phyloP scores from a whole-genome alignment of 2,797 vertebrate genomes.

The Oryzias sinensis region DNA sequence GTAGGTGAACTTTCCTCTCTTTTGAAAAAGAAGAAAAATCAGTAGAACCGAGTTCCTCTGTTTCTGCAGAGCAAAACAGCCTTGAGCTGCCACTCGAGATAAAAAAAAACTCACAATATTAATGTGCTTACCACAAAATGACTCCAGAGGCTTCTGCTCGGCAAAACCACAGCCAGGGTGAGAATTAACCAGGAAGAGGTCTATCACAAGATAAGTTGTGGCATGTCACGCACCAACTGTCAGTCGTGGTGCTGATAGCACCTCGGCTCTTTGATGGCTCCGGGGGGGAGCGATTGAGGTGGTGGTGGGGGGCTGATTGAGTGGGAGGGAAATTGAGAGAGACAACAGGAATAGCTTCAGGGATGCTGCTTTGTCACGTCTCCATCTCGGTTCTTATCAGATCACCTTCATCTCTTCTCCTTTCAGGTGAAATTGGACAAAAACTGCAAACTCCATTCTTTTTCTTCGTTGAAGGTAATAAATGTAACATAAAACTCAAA shows the following conservation, averaged over 20 bases:
- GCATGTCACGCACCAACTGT: constrained; percentile 38
- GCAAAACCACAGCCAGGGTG: constrained; percentile 28
- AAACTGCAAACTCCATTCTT: constrained; percentile 7
- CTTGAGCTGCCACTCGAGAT: background rate
- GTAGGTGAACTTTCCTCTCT: too few relatives aligned
- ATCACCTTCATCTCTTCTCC: constrained; percentile 30
- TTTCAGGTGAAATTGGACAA: constrained; percentile 31
- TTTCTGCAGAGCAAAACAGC: too few relatives aligned
- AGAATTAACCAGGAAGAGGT: constrained; percentile 49
- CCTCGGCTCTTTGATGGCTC: constrained; percentile 53
- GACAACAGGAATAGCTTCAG: constrained; percentile 62
- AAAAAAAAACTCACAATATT: background rate
- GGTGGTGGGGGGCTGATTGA: constrained; percentile 47
- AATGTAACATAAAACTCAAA: too few relatives aligned
- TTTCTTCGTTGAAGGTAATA: too few relatives aligned
- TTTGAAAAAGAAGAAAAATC: too few relatives aligned
- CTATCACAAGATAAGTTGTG: constrained; percentile 50
- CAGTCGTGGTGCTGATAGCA: constrained; percentile 45
- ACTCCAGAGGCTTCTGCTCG: constrained; percentile 7
- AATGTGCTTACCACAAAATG: background rate
- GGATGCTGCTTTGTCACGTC: constrained; percentile 46
- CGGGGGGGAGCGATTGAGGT: constrained; percentile 42
- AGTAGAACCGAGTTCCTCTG: too few relatives aligned
- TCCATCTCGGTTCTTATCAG: constrained; percentile 37
- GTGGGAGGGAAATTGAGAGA: constrained; percentile 41